These are phyloP conservation scores for Meriones unguiculatus DNA, from an alignment of 2,113 vertebrate genomes.

Conservation along the genomic window DNA sequence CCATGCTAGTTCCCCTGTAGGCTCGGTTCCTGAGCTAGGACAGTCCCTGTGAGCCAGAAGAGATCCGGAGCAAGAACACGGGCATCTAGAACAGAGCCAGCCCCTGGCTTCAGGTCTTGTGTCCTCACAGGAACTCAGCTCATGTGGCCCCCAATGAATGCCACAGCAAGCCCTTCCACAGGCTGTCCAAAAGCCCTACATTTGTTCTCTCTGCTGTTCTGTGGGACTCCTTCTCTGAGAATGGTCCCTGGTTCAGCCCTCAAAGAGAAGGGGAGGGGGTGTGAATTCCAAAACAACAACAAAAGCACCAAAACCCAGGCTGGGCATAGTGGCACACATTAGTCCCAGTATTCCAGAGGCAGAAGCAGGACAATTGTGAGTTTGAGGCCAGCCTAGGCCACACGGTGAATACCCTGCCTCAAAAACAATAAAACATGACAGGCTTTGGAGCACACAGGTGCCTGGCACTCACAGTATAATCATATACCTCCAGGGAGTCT, in stretches of 20 bases:
- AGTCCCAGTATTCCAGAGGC: background rate
- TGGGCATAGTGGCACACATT: background rate
- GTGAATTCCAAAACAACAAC: background rate
- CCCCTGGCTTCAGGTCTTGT: background rate
- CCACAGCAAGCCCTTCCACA: background rate
- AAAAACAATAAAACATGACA: background rate
- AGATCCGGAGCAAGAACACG: background rate
- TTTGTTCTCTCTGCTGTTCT: background rate
- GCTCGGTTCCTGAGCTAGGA: background rate
- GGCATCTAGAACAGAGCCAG: background rate
- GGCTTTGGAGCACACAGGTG: background rate
- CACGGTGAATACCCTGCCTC: background rate
- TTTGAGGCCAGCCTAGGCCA: background rate
- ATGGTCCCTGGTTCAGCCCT: background rate
- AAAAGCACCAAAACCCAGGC: background rate
- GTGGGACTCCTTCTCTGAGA: background rate
- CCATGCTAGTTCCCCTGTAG: background rate
- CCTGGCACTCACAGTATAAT: background rate
- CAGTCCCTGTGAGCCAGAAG: background rate
- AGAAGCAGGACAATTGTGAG: background rate
- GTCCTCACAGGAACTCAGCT: background rate
- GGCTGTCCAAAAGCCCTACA: background rate
- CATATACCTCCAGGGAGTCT: background rate
- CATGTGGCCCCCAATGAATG: background rate
- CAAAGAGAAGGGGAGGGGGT: background rate